phyloP scores from a whole-genome alignment of 1,140 invertebrate genomes.

The Bombyx mandarina region DNA sequence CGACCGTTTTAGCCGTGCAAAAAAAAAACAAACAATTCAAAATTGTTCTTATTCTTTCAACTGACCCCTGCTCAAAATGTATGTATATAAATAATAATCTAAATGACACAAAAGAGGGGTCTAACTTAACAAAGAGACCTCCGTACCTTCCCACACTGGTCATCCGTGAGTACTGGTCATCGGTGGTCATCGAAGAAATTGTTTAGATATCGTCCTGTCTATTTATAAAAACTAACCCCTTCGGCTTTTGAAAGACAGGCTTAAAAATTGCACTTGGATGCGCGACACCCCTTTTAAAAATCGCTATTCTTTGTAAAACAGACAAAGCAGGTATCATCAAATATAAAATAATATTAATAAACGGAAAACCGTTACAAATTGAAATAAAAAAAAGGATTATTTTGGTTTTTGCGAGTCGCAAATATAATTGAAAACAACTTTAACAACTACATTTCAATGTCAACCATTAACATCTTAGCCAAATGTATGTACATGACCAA shows the following conservation, averaged over 20 bases:
- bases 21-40: conserved; percentile 17
- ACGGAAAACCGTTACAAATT: not conserved
- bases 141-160: conserved; percentile 40
- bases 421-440: too few relatives aligned
- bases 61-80: conserved; percentile 38
- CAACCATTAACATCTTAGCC: too few relatives aligned
- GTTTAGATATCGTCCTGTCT: conserved; percentile 39
- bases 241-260: conserved; percentile 29
- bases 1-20: conserved; percentile 51
- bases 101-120: conserved; percentile 40
- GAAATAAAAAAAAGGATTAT: too few relatives aligned
- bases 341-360: not conserved
- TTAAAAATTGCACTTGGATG: conserved; percentile 44
- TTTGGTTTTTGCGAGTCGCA: too few relatives aligned
- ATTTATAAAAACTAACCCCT: conserved; percentile 49
- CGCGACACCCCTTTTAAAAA: conserved; percentile 48
- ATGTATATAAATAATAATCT: conserved; percentile 39
- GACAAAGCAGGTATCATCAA: not conserved
- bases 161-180: conserved; percentile 57
- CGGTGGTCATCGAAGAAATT: conserved; percentile 56
- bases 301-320: conserved; percentile 23
- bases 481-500: too few relatives aligned
- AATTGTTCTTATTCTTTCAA: conserved; percentile 22
- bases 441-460: too few relatives aligned
- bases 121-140: conserved; percentile 38